Evolutionary conservation across 1,140 invertebrate species (phyloP), one percentile per base, ranked within the genome.

Genomic region (Macrobrachium nipponense): DNA sequence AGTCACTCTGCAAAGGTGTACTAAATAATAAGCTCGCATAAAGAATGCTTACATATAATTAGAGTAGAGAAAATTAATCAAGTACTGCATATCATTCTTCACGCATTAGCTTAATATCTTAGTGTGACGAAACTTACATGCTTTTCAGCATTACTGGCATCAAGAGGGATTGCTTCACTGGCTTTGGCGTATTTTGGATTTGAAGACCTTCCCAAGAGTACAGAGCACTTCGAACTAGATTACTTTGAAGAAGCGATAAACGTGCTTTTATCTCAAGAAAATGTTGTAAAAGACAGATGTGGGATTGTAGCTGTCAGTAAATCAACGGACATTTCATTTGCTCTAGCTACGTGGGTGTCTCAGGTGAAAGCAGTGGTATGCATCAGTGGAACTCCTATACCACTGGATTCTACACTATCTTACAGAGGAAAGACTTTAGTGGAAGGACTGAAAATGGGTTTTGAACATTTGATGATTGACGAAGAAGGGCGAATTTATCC

Each of bases 211-310:
- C 81, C 87, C 0, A 72, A 84, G 76, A 72, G 59, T 72, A 58
- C 68, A 27, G 62, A 66, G 2, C 60, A 44, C 7, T 73, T 83
- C n/a, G 87, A 87, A 15, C 68, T 87, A 20, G 76, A 83, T 4
- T 84, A 87, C 62, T 87, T 87, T 60, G 87, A 83, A 70, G 81
- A 87, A 23, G 87, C 87, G 8, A 76, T 84, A 18, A 59, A 87
- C 10, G 66, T 59, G 23, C 81, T 87, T 23, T 68, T 87, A n/a
- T 80, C 81, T n/a, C 64, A 60, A 10, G 72, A 73, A 20, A 68
- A 43, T 27, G 87, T 80, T 18, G 36, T 83, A 10, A 64, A 59
- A n/a, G 80, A 87, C 77, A 44, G 76, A 7, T 87, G 87, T 43
- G 87, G 87, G 59, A 61, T 87, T 15, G 80, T 87, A 15, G 81